Evolutionary conservation across 2,113 vertebrate genomes (phyloP).

Genomic region (Otis tarda): DNA sequence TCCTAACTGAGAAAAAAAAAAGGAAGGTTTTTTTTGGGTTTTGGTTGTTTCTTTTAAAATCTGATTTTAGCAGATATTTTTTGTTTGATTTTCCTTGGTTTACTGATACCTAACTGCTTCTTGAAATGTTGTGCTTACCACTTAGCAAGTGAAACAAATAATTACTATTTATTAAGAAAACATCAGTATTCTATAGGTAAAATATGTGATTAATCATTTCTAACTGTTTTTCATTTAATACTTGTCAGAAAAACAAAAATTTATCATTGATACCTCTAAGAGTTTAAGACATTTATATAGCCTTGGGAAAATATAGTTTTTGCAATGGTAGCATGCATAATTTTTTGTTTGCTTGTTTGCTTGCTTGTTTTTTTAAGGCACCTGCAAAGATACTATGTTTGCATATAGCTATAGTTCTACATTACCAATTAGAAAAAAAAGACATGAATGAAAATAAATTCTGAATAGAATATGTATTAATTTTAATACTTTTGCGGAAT

Average conservation of each 20-base stretch:
- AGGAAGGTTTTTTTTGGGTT: accelerated
- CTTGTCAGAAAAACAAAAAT: not conserved
- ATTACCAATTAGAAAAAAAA: not conserved
- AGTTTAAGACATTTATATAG: not conserved
- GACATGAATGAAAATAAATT: not conserved
- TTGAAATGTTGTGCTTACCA: not conserved
- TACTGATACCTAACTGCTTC: not conserved
- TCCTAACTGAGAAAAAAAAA: not conserved
- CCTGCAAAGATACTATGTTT: not conserved
- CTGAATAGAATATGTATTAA: not conserved
- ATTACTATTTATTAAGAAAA: not conserved
- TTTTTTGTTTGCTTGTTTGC: not conserved
- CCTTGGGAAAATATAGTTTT: not conserved
- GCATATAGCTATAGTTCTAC: not conserved
- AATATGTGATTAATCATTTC: not conserved
- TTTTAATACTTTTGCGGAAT: not conserved
- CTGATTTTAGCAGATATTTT: not conserved
- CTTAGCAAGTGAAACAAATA: not conserved
- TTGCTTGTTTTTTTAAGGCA: not conserved
- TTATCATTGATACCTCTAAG: not conserved
- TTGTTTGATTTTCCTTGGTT: not conserved
- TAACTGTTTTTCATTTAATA: not conserved
- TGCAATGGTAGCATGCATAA: accelerated
- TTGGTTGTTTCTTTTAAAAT: not conserved
- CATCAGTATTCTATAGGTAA: accelerated